Percentiles rank a stretch among this genome's conserved stretches.
phyloP scores from a whole-genome alignment of 2,113 vertebrate genomes.

The Pseudolaguvia tuberculata region DNA sequence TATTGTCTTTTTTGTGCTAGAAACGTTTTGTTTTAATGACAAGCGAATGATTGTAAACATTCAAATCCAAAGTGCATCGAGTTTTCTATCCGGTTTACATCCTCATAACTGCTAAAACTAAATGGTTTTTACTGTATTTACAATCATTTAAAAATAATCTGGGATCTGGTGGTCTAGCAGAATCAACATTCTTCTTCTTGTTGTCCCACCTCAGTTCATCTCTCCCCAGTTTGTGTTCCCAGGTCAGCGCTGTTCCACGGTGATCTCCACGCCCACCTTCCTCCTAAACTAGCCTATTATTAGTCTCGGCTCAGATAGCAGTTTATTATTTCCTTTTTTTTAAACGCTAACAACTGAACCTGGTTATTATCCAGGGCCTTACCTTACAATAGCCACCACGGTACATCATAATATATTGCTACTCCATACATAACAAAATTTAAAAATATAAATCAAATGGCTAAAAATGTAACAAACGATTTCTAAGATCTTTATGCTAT shows the following conservation, averaged over 20 bases:
- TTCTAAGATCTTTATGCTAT: no score
- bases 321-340: slow-evolving; percentile 5
- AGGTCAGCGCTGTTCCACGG: neutral
- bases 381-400: no score
- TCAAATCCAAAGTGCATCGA: neutral
- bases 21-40: neutral
- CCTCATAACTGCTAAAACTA: neutral
- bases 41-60: neutral
- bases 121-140: no score
- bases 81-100: neutral
- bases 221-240: slow-evolving; percentile 5
- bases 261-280: slow-evolving; percentile 6
- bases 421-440: no score
- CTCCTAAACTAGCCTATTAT: neutral
- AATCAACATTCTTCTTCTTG: slow-evolving; percentile 8
- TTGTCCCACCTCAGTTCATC: neutral
- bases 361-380: no score
- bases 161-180: neutral
- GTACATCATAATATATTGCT: no score
- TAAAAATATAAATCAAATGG: no score
- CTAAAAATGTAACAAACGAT: no score
- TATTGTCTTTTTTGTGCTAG: neutral
- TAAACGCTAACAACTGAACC: neutral
- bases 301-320: slow-evolving; percentile 5
- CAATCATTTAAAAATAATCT: no score